Conservation (phyloP, 2,113 vertebrate species). For the Oncorhynchus clarkii region DNA sequence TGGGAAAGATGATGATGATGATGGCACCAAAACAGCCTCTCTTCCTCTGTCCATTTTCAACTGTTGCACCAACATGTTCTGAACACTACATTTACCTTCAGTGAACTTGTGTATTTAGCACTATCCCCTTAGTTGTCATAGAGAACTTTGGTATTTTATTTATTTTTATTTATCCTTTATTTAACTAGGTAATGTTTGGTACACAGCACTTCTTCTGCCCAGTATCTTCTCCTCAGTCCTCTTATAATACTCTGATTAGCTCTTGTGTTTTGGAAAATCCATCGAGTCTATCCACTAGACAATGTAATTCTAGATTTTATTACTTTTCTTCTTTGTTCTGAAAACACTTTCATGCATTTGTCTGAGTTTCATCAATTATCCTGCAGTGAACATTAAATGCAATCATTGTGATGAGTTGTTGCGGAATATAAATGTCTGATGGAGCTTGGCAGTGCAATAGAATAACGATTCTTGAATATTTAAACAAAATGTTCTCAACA, state of each 20-base stretch:
- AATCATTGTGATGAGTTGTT: conserved; percentile 14
- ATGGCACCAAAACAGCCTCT: too few relatives aligned
- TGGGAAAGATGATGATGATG: too few relatives aligned
- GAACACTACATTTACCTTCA: too few relatives aligned
- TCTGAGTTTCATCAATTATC: conserved; percentile 12
- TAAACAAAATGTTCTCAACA: background rate
- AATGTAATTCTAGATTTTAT: conserved; percentile 23
- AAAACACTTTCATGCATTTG: conserved; percentile 15
- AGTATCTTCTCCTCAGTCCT: background rate
- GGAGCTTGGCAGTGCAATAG: background rate
- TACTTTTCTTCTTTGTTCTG: conserved; percentile 15
- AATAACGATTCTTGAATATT: conserved; percentile 47
- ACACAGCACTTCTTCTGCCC: background rate
- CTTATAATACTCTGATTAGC: conserved; percentile 18
- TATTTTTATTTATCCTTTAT: too few relatives aligned
- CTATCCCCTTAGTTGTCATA: too few relatives aligned
- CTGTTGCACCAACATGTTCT: too few relatives aligned
- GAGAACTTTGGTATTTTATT: too few relatives aligned
- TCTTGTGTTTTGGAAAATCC: conserved; percentile 2
- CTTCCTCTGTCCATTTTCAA: too few relatives aligned
- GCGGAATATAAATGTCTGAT: conserved; percentile 19
- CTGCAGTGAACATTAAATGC: conserved; percentile 27
- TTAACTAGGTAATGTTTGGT: too few relatives aligned
- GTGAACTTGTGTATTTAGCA: too few relatives aligned
- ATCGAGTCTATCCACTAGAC: background rate